Evolutionary conservation across 2,113 vertebrate species (phyloP), one percentile per base, ranked within the genome.

Genomic region (Stigmatopora argus): DNA sequence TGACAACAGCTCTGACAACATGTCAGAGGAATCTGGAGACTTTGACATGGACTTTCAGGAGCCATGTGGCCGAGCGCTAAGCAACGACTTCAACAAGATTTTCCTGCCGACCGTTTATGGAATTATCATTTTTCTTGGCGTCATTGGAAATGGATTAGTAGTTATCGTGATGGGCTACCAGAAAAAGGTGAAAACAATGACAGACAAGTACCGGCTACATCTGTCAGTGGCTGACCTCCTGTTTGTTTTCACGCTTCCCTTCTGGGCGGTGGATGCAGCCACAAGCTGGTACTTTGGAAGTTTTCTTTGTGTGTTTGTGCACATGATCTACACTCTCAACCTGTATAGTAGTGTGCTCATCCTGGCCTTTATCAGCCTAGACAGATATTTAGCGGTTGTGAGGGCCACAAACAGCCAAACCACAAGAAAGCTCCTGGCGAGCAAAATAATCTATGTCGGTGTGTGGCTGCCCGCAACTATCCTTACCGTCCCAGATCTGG

Each of bases 91-190:
- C 90, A 94, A 94, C 72, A 88, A 88, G 26, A 91, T 96, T 81
- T 98, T 99, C 86, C 87, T 97, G 41, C 97, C 97, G 0, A 91
- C 88, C 0, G 90, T 98, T 70, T 99, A 92, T 26, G 94, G 93
- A 77, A 91, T 98, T 88, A 95, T 99, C 74, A 95, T 97, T 65
- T 1, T 97, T 53, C 92, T 94, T 0, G 96, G 97, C 75, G 91
- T 96, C 67, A 83, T 97, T 0, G 97, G 97, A 57, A 99, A 99
- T 77, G 94, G 94, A 81, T 87, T 99, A 84, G 97, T 99, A 58
- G 90, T 98, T 14, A 5, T 95, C 1, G 95, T 99, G 80, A 97
- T 99, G 96, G 96, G 97, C 82, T 99, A 94, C 79, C 97, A 99
- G 86, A 95, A 94, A 80, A 98, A 96, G 67, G 83, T 93, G 21